Conservation (phyloP, 2,797 vertebrate genomes). For the Zenarchopterus dispar region DNA sequence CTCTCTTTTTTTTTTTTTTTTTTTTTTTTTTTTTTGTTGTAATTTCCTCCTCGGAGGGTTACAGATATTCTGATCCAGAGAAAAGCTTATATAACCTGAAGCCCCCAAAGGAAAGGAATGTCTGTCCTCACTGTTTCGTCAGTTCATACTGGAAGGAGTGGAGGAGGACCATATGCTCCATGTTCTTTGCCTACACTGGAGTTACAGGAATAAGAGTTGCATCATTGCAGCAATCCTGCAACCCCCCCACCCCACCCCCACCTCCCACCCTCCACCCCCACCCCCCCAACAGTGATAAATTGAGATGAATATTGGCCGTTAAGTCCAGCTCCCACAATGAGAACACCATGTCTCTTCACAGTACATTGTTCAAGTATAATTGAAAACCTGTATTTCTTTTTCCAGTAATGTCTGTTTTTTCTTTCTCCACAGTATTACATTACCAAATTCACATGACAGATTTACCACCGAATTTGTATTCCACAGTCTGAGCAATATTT, state of each 20-base stretch:
- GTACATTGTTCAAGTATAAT: too few species aligned
- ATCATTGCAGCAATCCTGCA: constrained; percentile 45
- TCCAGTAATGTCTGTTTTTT: too few species aligned
- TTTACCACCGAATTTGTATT: too few species aligned
- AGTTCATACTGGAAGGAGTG: constrained; percentile 33
- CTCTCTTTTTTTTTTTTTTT: background rate
- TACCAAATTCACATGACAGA: too few species aligned
- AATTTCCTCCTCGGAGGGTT: constrained; percentile 13
- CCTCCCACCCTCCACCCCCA: constrained; percentile 16
- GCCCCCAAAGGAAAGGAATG: constrained; percentile 10
- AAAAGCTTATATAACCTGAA: constrained; percentile 34
- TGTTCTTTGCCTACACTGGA: constrained; percentile 22
- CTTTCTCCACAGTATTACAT: too few species aligned
- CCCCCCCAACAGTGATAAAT: constrained; percentile 21
- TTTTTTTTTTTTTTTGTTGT: constrained; percentile 5
- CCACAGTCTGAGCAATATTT: too few species aligned
- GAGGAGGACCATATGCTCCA: constrained; percentile 57
- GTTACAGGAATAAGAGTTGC: constrained; percentile 19
- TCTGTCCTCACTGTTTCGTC: constrained; percentile 47
- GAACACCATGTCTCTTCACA: background rate
- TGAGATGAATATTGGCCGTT: constrained; percentile 21
- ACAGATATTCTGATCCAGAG: constrained; percentile 32
- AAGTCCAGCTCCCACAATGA: constrained; percentile 1
- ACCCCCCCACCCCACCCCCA: constrained; percentile 22
- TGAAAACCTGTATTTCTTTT: too few species aligned